Conservation (phyloP, 2,888 invertebrate genomes). For the Dyspetes luteomarginatus region DNA sequence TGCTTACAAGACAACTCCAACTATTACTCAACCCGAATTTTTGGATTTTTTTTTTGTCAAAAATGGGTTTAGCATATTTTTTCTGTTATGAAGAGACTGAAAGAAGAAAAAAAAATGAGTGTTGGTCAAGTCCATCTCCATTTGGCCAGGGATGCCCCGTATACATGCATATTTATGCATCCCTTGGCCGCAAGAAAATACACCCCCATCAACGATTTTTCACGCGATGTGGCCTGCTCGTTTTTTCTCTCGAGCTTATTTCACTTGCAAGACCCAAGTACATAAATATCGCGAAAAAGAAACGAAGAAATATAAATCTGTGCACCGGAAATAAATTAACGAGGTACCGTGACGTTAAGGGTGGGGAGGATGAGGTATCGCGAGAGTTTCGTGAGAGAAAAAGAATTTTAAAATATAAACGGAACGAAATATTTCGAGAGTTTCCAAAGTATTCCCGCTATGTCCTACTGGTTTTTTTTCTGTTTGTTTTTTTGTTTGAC, state of each 20-base stretch:
- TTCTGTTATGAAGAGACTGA: too few species aligned
- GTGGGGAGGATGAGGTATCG: too few species aligned
- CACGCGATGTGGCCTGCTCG: not conserved
- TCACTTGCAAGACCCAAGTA: not conserved
- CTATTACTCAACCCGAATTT: too few species aligned
- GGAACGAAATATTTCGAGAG: not conserved
- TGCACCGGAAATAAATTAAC: slow-evolving; percentile 26
- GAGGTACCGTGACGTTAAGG: not conserved
- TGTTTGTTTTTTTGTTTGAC: not conserved
- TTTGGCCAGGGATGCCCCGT: too few species aligned
- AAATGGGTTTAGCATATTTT: too few species aligned
- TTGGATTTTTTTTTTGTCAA: too few species aligned
- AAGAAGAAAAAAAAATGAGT: too few species aligned
- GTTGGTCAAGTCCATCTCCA: too few species aligned
- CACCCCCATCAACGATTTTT: too few species aligned
- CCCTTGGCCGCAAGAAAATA: too few species aligned
- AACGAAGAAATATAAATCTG: not conserved
- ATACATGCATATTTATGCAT: too few species aligned
- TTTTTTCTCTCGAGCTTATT: not conserved
- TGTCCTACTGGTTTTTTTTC: slow-evolving; percentile 6
- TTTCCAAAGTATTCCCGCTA: not conserved
- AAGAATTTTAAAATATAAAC: not conserved
- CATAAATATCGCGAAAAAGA: not conserved
- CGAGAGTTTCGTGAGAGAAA: not conserved
- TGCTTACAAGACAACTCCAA: too few species aligned